phyloP scores from a whole-genome alignment of 2,888 invertebrate genomes.

The Acanthopleura granulata region DNA sequence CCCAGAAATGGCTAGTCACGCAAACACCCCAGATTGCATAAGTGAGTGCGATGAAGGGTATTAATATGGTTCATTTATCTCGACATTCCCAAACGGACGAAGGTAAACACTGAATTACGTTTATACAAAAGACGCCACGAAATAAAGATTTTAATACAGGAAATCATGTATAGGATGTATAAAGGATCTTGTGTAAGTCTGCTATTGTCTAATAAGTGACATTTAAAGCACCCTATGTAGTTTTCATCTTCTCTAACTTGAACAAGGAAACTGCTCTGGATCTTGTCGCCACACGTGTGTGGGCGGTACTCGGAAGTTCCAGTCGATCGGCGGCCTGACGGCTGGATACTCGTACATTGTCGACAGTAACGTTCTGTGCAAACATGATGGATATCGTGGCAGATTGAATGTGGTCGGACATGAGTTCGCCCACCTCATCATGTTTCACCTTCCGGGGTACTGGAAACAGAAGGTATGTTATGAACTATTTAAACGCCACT shows the following conservation, averaged over 20 bases:
- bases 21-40: neutral
- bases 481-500: neutral
- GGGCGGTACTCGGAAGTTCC: neutral
- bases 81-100: too few species aligned
- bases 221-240: too few species aligned
- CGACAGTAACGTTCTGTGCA: neutral
- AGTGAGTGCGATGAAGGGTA: neutral
- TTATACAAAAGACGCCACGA: too few species aligned
- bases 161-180: too few species aligned
- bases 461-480: neutral
- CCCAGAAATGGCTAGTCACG: conserved; percentile 7
- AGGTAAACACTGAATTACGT: too few species aligned
- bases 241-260: too few species aligned
- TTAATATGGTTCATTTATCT: too few species aligned
- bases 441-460: neutral
- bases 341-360: neutral
- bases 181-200: too few species aligned
- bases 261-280: neutral
- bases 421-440: neutral
- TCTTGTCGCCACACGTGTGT: neutral
- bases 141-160: too few species aligned
- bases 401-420: neutral
- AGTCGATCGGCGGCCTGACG: neutral
- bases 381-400: neutral
- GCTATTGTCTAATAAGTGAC: too few species aligned